Conservation (phyloP, 2,888 invertebrate genomes). For the Octodonta nipae region DNA sequence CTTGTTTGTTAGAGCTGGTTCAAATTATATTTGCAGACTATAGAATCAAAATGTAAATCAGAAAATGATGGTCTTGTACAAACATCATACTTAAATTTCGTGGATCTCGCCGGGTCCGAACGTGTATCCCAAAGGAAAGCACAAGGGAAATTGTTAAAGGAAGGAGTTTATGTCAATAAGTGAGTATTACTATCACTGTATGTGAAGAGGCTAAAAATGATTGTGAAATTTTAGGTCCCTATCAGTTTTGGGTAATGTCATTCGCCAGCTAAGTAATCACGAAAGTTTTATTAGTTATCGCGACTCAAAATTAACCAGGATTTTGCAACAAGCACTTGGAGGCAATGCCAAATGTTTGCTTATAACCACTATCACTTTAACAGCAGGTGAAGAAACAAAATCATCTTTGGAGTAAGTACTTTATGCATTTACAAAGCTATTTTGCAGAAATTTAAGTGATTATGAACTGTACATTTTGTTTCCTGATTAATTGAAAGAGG, state of each 20-base stretch:
- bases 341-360: constrained; percentile 81
- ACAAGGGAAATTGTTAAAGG: constrained; percentile 61
- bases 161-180: constrained; percentile 73
- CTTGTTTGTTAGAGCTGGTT: background rate
- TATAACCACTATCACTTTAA: constrained; percentile 73
- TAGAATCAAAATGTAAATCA: constrained; percentile 17
- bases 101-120: constrained; percentile 83
- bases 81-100: constrained; percentile 73
- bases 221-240: constrained; percentile 37
- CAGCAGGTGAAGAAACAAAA: constrained; percentile 60
- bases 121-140: constrained; percentile 67
- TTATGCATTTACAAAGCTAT: background rate
- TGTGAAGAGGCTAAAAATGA: background rate
- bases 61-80: constrained; percentile 44
- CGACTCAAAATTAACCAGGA: constrained; percentile 74
- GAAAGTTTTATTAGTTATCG: constrained; percentile 37
- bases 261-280: constrained; percentile 62
- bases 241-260: constrained; percentile 63
- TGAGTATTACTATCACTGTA: constrained; percentile 8
- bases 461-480: background rate
- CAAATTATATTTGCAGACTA: constrained; percentile 29
- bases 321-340: constrained; percentile 72
- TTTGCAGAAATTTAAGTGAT: background rate
- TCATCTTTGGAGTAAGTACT: constrained; percentile 45
- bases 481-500: constrained; percentile 1